A percentile compares a stretch with the other conserved stretches of the same genome.
phyloP scores from a whole-genome alignment of 2,797 vertebrate genomes.

The Helostoma temminkii region DNA sequence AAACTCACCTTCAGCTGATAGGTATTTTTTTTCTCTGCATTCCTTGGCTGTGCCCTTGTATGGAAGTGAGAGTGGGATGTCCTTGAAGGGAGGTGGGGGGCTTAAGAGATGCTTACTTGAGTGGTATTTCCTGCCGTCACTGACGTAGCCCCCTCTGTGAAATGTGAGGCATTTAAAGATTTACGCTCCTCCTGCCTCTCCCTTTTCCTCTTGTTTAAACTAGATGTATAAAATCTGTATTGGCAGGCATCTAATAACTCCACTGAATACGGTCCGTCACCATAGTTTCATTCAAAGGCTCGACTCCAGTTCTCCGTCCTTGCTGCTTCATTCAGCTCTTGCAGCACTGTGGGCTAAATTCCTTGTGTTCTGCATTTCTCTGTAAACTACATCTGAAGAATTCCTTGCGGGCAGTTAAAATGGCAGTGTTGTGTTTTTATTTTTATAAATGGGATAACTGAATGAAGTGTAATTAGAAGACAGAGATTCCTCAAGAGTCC shows the following conservation, averaged over 20 bases:
- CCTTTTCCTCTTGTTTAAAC: background rate
- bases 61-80: slow-evolving; percentile 22
- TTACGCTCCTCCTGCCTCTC: background rate
- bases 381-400: slow-evolving; percentile 61
- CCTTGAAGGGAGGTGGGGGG: slow-evolving; percentile 23
- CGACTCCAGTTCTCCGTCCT: background rate
- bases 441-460: slow-evolving; percentile 46
- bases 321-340: slow-evolving; percentile 26
- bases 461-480: slow-evolving; percentile 71
- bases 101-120: slow-evolving; percentile 38
- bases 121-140: slow-evolving; percentile 72
- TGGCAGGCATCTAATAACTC: background rate
- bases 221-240: background rate
- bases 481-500: slow-evolving; percentile 56
- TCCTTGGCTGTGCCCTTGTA: slow-evolving; percentile 44
- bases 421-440: slow-evolving; percentile 23
- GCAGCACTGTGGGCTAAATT: slow-evolving; percentile 51
- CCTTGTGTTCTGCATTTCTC: slow-evolving; percentile 58
- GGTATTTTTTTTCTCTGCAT: slow-evolving; percentile 16
- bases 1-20: slow-evolving; percentile 25
- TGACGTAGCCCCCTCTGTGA: slow-evolving; percentile 48
- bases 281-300: slow-evolving; percentile 28
- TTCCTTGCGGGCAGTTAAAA: slow-evolving; percentile 62
- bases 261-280: too few species aligned
- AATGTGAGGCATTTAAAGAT: slow-evolving; percentile 52